Evolutionary conservation across 2,888 invertebrate species (phyloP), one percentile per base, ranked within the genome.

Genomic region (Aporophyla lueneburgensis): DNA sequence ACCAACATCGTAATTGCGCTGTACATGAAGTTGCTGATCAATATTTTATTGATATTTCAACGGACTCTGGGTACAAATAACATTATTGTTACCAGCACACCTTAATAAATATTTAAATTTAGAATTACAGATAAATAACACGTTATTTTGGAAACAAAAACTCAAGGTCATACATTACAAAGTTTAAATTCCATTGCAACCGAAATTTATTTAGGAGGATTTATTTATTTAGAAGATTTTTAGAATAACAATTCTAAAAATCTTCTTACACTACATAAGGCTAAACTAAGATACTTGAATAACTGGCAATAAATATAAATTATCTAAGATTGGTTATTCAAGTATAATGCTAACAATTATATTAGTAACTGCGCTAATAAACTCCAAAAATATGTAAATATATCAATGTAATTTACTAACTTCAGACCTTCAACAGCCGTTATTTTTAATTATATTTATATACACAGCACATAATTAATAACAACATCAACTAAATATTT

Each of bases 311-410:
- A 46, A 1, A 46, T 46, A 10, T 46, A 46, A 46, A 46, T 4
- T 46, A 46, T 46, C 43, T 46, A 46, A 46, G 43, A 46, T 46
- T 46, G 10, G 10, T 9, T 46, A 46, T 46, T 46, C 43, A 46
- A 46, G 10, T 46, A 46, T 46, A 71, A 80, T 21, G 49, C 71
- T 71, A 49, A 27, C 21, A 46, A 46, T 24, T 33, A 61, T 33
- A 61, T 53, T 51, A 51, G 19, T 49, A 79, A 79, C 61, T 16
- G 40, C 49, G 43, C n/a, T 49, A 71, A 80, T 54, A 71, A 21
- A 72, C 51, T 80, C 51, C 63, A 69, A 80, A 80, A 76, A 80
- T 71, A 78, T 54, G 46, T 66, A 76, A 67, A 46, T 69, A 59
- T 76, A 59, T 67, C 51, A 80, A 66, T 49, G n/a, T 68, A 24